Percentiles rank a stretch among this genome's conserved stretches.
phyloP scores from a whole-genome alignment of 2,113 vertebrate species.

The Mastomys coucha region DNA sequence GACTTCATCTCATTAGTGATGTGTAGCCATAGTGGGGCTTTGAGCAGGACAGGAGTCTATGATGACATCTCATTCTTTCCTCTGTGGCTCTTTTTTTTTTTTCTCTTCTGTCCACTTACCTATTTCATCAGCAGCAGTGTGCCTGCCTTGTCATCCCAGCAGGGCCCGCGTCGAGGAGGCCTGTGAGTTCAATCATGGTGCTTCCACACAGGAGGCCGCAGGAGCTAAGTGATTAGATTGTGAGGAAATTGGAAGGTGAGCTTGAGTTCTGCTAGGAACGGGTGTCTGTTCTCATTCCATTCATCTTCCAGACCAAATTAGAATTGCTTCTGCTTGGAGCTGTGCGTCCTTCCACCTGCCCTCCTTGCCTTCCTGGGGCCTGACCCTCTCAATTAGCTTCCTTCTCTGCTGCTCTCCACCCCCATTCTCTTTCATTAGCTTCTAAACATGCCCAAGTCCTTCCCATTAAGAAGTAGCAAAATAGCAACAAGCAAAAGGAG shows the following conservation, averaged over 20 bases:
- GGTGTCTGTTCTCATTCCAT: not conserved
- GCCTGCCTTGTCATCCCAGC: not conserved
- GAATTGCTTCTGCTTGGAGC: not conserved
- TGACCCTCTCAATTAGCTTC: not conserved
- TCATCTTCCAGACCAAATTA: not conserved
- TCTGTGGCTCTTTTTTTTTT: not conserved
- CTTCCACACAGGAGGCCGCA: not conserved
- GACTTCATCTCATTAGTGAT: not conserved
- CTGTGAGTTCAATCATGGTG: not conserved
- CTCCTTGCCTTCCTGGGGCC: not conserved
- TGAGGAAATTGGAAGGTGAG: not conserved
- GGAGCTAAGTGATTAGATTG: not conserved
- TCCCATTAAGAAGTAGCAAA: conserved; percentile 20
- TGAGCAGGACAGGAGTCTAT: not conserved
- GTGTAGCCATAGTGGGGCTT: not conserved
- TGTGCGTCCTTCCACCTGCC: rapidly evolving
- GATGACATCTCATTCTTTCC: not conserved
- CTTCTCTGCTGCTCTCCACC: not conserved
- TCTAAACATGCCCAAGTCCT: not conserved
- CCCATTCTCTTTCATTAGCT: not conserved
- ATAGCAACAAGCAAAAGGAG: not conserved
- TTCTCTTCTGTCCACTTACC: not conserved
- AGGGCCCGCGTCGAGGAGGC: rapidly evolving
- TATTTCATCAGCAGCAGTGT: not conserved
- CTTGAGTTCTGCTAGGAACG: not conserved